phyloP scores from a whole-genome alignment of 2,113 vertebrate species.

The Sapayoa aenigma region DNA sequence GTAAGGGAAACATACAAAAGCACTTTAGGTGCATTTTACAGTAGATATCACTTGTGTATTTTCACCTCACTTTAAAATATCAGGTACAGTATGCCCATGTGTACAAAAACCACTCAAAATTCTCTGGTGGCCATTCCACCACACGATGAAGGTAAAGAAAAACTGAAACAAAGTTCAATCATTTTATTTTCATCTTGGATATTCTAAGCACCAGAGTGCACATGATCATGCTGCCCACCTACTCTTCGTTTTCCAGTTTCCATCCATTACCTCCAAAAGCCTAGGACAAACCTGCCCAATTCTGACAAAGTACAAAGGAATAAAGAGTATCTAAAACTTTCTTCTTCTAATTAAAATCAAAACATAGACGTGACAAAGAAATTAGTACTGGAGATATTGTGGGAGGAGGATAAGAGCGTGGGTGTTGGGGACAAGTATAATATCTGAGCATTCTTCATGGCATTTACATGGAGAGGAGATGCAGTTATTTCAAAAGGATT shows the following conservation, averaged over 20 bases:
- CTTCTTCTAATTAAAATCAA: not conserved
- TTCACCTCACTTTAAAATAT: not conserved
- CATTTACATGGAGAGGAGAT: not conserved
- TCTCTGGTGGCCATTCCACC: not conserved
- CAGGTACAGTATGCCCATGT: fast-evolving
- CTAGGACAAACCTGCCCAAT: not conserved
- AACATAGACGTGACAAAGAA: not conserved
- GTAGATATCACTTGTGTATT: not conserved
- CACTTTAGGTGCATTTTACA: not conserved
- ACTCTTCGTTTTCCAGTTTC: not conserved
- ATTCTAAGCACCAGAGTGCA: not conserved
- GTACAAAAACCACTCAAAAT: not conserved
- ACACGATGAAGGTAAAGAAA: not conserved
- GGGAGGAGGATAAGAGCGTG: not conserved
- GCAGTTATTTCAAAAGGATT: not conserved
- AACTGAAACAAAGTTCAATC: not conserved
- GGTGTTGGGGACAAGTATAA: not conserved
- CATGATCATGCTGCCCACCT: not conserved
- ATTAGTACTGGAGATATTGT: not conserved
- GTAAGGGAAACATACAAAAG: not conserved
- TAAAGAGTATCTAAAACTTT: not conserved
- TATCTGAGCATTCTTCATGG: not conserved
- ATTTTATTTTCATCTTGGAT: not conserved
- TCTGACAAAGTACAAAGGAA: not conserved
- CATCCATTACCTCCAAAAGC: not conserved